Evolutionary conservation across 2,113 vertebrate genomes (phyloP), one percentile per base, ranked within the genome.

Genomic region (Cynopterus brachyotis): DNA sequence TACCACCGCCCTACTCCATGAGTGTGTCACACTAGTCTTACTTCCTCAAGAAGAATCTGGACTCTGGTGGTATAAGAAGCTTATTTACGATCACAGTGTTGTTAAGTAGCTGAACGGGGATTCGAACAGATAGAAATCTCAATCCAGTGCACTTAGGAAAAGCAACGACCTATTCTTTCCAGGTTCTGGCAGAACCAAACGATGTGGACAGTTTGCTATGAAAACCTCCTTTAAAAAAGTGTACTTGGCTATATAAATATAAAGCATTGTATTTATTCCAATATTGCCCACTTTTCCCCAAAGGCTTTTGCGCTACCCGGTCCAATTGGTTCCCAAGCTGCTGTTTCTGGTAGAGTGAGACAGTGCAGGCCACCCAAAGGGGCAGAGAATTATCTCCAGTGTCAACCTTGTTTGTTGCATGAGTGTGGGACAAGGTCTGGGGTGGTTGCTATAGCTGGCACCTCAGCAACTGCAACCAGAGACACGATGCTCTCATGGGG

Each of bases 371-470:
- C 35, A 75, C 53, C 1, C 6, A 9, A 32, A 3, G 17, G 20
- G 19, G n/a, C 20, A 40, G 12, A 28, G 45, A 26, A 80, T 37
- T 50, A 20, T 70, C 88, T 79, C 37, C 13, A 53, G 57, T 0
- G 1, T 45, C 24, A 53, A 9, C 45, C 20, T 6, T 3, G 0
- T 7, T 2, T 11, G 16, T 0, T 10, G 4, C 28, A 5, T 19
- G 9, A 2, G 47, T 30, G 22, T 30, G 22, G 28, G 60, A 15
- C 20, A 1, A 55, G 15, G 7, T 10, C 24, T 42, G 30, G 10
- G 0, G 17, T 0, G 0, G 1, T 20, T 6, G 4, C 26, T 32
- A 3, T 1, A 5, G 22, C 30, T 62, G 35, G 4, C 5, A 7
- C 28, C n/a, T 45, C n/a, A 24, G 30, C n/a, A 76, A 6, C n/a